These are phyloP conservation scores for Sinocyclocheilus anophthalmus DNA, from an alignment of 2,113 vertebrate genomes.

Conservation along the genomic window DNA sequence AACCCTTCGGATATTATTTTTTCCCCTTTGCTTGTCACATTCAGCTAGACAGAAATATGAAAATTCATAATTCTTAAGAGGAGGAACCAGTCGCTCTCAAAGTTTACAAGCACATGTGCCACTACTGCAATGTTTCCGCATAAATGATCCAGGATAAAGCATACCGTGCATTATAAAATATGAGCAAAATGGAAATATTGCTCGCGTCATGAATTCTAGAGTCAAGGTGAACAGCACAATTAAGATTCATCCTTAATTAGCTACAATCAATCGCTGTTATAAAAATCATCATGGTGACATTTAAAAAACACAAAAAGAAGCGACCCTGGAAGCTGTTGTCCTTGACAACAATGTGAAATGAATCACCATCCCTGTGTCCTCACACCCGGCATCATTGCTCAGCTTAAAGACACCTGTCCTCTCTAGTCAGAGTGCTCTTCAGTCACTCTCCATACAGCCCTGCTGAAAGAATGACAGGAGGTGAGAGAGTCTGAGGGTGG, in stretches of 20 bases:
- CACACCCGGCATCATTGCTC: constrained; percentile 23
- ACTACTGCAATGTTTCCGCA: constrained; percentile 1
- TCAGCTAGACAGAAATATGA: constrained; percentile 33
- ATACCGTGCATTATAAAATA: constrained; percentile 35
- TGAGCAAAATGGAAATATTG: not conserved
- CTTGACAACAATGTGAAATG: constrained; percentile 28
- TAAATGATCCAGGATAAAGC: constrained; percentile 9
- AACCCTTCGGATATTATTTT: constrained; percentile 34
- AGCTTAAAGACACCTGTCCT: constrained; percentile 20
- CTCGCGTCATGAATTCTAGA: constrained; percentile 12
- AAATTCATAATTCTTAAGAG: constrained; percentile 43
- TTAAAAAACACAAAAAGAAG: not conserved
- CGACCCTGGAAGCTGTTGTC: constrained; percentile 18
- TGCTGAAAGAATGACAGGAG: constrained; percentile 40
- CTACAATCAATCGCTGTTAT: constrained; percentile 39
- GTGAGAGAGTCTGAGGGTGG: constrained; percentile 20
- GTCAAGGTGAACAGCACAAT: constrained; percentile 35
- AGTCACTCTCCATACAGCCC: constrained; percentile 7
- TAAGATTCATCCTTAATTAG: constrained; percentile 50
- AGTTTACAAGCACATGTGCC: constrained; percentile 50
- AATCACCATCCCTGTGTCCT: not conserved
- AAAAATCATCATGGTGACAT: constrained; percentile 26
- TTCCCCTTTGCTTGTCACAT: constrained; percentile 44
- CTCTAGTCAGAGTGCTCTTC: constrained; percentile 10
- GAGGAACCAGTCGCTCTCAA: constrained; percentile 14